Conservation (phyloP, 2,797 vertebrate species). For the Tangara arthus region DNA sequence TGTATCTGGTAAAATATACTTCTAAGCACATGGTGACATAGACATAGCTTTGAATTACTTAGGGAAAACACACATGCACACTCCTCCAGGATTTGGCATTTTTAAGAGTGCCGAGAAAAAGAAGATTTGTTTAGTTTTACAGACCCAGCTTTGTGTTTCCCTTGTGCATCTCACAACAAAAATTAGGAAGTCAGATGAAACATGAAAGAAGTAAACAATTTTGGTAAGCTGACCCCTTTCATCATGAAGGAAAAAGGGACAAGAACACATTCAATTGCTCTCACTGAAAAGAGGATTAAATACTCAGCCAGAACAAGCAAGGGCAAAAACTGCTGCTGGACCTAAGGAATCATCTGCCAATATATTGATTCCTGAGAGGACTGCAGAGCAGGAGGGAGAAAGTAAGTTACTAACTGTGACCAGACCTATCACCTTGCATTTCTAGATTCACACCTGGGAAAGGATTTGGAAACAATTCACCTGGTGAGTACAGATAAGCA, state of each 20-base stretch:
- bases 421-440: not conserved
- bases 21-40: not conserved
- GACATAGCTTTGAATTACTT: not conserved
- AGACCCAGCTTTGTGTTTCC: not conserved
- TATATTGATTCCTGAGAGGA: not conserved
- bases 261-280: not conserved
- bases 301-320: not conserved
- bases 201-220: not conserved
- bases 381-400: not conserved
- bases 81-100: not conserved
- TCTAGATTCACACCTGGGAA: not conserved
- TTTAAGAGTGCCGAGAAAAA: not conserved
- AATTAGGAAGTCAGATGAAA: not conserved
- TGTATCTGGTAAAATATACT: not conserved
- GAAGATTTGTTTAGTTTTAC: not conserved
- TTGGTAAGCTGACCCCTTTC: not conserved
- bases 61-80: not conserved
- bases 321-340: not conserved
- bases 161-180: not conserved
- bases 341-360: not conserved
- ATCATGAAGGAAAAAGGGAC: not conserved
- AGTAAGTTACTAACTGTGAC: not conserved
- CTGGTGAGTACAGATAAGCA: not conserved
- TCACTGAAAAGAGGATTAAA: not conserved
- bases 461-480: not conserved